These are phyloP conservation scores for Laothoe populi DNA, from an alignment of 2,888 invertebrate species.

Conservation along the genomic window DNA sequence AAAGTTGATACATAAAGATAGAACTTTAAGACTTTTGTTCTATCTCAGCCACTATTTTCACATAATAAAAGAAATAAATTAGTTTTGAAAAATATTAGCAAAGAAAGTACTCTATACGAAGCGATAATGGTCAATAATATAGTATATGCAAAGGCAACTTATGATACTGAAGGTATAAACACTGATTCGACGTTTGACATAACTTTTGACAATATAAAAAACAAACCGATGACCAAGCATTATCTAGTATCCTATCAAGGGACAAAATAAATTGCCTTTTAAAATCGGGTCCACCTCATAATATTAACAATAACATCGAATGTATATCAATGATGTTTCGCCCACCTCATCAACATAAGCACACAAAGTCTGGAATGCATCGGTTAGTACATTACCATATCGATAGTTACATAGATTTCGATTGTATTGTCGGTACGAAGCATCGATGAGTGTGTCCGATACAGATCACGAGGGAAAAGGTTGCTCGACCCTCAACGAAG, in stretches of 20 bases:
- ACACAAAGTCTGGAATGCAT: slow-evolving; percentile 76
- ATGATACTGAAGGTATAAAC: slow-evolving; percentile 46
- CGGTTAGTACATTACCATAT: slow-evolving; percentile 71
- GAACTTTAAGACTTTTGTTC: not conserved
- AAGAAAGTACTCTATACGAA: slow-evolving; percentile 20
- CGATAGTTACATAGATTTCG: slow-evolving; percentile 65
- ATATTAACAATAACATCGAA: slow-evolving; percentile 77
- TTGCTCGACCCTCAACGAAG: slow-evolving; percentile 62
- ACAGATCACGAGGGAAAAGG: slow-evolving; percentile 73
- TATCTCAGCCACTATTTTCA: not conserved
- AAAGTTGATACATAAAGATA: not conserved
- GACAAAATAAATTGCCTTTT: slow-evolving; percentile 76
- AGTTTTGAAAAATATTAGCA: slow-evolving; percentile 21
- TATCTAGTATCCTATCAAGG: slow-evolving; percentile 71
- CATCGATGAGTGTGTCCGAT: slow-evolving; percentile 72
- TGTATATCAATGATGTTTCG: slow-evolving; percentile 80
- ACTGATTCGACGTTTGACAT: slow-evolving; percentile 49
- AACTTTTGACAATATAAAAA: slow-evolving; percentile 46
- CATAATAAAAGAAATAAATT: slow-evolving; percentile 1
- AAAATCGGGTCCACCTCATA: slow-evolving; percentile 71
- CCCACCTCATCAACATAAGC: slow-evolving; percentile 82
- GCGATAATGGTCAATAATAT: not conserved
- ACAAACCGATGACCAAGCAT: slow-evolving; percentile 60
- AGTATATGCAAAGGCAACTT: slow-evolving; percentile 25
- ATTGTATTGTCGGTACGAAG: slow-evolving; percentile 71